Evolutionary conservation across 2,797 vertebrate genomes (phyloP).

Genomic region (Neosalanx taihuensis): DNA sequence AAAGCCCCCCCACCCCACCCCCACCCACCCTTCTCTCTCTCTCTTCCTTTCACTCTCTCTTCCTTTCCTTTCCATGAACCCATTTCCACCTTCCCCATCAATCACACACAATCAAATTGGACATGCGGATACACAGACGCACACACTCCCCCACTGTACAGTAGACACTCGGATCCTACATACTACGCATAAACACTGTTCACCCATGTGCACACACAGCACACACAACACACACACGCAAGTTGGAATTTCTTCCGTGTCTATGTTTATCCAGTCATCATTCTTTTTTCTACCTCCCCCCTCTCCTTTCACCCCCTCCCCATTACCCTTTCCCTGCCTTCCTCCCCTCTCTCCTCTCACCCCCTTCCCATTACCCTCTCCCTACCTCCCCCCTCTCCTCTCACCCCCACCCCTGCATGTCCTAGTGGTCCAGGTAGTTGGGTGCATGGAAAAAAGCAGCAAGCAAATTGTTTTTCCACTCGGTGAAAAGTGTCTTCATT

Average conservation of each 20-base stretch:
- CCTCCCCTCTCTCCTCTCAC: no score
- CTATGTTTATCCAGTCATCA: no score
- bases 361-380: no score
- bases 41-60: conserved; percentile 38
- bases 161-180: conserved; percentile 2
- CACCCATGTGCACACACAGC: conserved; percentile 5
- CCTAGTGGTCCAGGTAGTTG: conserved; percentile 97
- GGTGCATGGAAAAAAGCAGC: conserved; percentile 97
- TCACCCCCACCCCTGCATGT: conserved; percentile 83
- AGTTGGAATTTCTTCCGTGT: background rate
- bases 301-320: conserved; percentile 6
- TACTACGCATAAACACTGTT: conserved; percentile 10
- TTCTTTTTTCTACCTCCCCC: no score
- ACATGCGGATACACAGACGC: conserved; percentile 22
- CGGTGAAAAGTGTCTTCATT: conserved; percentile 89
- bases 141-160: conserved; percentile 23
- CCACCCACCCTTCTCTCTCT: background rate
- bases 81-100: conserved; percentile 18
- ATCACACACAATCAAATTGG: conserved; percentile 25
- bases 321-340: no score
- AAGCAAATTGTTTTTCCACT: conserved; percentile 91
- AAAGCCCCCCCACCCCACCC: conserved; percentile 16
- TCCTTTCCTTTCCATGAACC: conserved; percentile 34
- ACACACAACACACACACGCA: conserved; percentile 19
- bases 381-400: background rate